These are phyloP conservation scores for Sebastes dallii DNA, from an alignment of 2,797 vertebrate genomes.

Conservation along the genomic window DNA sequence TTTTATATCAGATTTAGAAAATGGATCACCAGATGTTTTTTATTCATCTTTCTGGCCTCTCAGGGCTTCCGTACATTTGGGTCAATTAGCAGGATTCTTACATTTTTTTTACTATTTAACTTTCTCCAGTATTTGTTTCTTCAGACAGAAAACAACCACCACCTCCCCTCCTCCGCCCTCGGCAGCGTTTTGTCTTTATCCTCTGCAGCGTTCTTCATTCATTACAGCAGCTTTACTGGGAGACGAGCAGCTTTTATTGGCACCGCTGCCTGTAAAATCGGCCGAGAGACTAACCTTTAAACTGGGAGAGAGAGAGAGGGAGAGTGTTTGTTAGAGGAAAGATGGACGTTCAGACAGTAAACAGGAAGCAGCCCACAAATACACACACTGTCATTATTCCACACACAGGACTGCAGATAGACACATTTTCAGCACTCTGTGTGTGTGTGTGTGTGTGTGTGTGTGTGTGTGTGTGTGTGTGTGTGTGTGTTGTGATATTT, in stretches of 20 bases:
- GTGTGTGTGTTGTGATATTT: slow-evolving; percentile 71
- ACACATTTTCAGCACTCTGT: slow-evolving; percentile 8
- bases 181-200: slow-evolving; percentile 21
- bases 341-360: slow-evolving; percentile 37
- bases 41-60: too few species aligned
- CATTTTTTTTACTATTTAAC: too few species aligned
- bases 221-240: slow-evolving; percentile 44
- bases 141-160: not conserved
- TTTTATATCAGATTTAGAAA: too few species aligned
- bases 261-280: slow-evolving; percentile 49
- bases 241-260: slow-evolving; percentile 46
- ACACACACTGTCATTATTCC: slow-evolving; percentile 26
- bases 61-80: too few species aligned
- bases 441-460: too few species aligned
- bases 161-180: not conserved
- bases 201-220: slow-evolving; percentile 24
- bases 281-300: slow-evolving; percentile 45
- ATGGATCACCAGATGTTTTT: too few species aligned
- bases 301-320: not conserved
- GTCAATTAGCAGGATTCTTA: too few species aligned
- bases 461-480: too few species aligned
- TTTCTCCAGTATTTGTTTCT: not conserved
- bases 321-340: slow-evolving; percentile 44
- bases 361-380: slow-evolving; percentile 32
- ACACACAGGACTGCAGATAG: slow-evolving; percentile 13